Evolutionary conservation across 2,888 invertebrate species (phyloP).

Genomic region (Drosophila silvestris): DNA sequence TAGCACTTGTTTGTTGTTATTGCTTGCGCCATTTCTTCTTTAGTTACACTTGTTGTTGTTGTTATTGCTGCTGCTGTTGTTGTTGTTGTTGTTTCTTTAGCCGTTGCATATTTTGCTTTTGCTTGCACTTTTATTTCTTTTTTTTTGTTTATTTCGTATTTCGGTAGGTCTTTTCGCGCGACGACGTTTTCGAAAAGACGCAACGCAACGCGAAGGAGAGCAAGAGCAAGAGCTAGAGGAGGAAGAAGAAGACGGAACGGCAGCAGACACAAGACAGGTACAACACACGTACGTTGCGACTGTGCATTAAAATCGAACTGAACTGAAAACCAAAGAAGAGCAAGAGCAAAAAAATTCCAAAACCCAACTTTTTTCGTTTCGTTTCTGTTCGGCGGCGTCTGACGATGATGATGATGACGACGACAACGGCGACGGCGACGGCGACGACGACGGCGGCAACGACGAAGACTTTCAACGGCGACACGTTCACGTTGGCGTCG

Average conservation of each 20-base stretch:
- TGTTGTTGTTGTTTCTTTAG: slow-evolving; percentile 33
- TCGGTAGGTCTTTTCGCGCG: slow-evolving; percentile 40
- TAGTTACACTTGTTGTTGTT: slow-evolving; percentile 39
- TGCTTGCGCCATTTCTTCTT: slow-evolving; percentile 47
- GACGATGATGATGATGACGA: slow-evolving; percentile 28
- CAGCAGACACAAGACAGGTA: slow-evolving; percentile 45
- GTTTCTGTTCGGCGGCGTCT: slow-evolving; percentile 57
- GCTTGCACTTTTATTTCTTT: slow-evolving; percentile 41
- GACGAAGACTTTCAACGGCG: slow-evolving; percentile 68
- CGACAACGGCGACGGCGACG: slow-evolving; percentile 46
- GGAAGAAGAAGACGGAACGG: slow-evolving; percentile 26
- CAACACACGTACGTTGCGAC: slow-evolving; percentile 75
- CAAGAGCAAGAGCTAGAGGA: slow-evolving; percentile 34
- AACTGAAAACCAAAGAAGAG: slow-evolving; percentile 85
- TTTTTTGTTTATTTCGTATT: slow-evolving; percentile 23
- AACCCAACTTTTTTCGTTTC: slow-evolving; percentile 78
- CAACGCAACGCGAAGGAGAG: slow-evolving; percentile 37
- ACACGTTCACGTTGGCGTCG: slow-evolving; percentile 50
- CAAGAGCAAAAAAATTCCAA: slow-evolving; percentile 84
- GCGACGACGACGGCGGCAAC: slow-evolving; percentile 38
- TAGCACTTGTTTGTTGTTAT: slow-evolving; percentile 45
- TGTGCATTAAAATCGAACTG: slow-evolving; percentile 83
- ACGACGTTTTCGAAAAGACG: slow-evolving; percentile 40
- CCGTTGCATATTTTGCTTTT: slow-evolving; percentile 43
- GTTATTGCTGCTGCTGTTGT: slow-evolving; percentile 33